These are phyloP conservation scores for Chanos chanos DNA, from an alignment of 2,797 vertebrate genomes.

Conservation along the genomic window DNA sequence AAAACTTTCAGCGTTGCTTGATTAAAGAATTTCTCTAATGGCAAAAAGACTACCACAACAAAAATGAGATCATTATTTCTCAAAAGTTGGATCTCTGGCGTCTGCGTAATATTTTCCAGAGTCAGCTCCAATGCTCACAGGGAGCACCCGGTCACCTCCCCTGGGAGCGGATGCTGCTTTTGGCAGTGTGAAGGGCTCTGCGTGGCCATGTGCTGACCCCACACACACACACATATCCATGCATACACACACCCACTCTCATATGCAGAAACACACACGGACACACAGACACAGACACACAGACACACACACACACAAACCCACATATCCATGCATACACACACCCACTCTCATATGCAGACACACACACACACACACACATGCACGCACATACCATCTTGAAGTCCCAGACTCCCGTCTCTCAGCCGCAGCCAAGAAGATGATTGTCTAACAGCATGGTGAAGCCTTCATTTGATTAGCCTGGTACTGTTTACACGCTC, in stretches of 20 bases:
- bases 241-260: not conserved
- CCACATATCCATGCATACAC: conserved; percentile 12
- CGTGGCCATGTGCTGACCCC: conserved; percentile 36
- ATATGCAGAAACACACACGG: not conserved
- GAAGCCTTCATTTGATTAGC: conserved; percentile 53
- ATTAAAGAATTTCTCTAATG: conserved; percentile 18
- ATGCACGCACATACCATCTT: conserved; percentile 53
- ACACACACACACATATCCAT: too few relatives aligned
- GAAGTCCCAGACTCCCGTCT: conserved; percentile 41
- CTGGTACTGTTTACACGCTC: conserved; percentile 44
- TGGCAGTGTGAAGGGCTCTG: conserved; percentile 37
- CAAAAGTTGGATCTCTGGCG: conserved; percentile 20
- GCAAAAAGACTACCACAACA: too few relatives aligned
- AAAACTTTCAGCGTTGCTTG: too few relatives aligned
- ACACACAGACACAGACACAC: conserved; percentile 16
- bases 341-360: not conserved
- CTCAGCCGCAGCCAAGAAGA: conserved; percentile 49
- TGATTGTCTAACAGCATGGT: conserved; percentile 59
- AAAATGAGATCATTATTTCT: not conserved
- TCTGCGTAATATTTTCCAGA: conserved; percentile 45
- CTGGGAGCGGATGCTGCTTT: conserved; percentile 43
- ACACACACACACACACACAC: conserved; percentile 16
- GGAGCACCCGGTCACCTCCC: conserved; percentile 32
- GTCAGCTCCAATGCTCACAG: conserved; percentile 35
- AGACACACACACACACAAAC: conserved; percentile 14